Conservation (phyloP, 2,113 vertebrate species). For the Festucalex cinctus region DNA sequence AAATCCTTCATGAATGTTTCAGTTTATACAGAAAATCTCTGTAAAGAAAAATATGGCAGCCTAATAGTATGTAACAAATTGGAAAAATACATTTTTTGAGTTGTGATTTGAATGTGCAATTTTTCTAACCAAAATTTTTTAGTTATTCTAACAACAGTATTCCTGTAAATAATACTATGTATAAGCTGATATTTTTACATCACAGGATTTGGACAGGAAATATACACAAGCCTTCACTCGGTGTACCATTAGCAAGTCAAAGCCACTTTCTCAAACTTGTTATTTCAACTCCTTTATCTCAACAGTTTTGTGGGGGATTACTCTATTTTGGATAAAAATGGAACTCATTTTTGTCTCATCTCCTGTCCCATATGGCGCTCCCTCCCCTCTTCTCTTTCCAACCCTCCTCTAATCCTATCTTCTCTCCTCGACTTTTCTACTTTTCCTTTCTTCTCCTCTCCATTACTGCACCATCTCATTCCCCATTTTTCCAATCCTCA, state of each 20-base stretch:
- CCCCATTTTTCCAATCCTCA: constrained; percentile 34
- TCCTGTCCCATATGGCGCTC: constrained; percentile 28
- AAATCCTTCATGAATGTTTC: too few relatives aligned
- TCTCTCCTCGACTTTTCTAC: constrained; percentile 14
- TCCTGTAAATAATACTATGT: background rate
- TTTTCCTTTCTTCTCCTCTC: constrained; percentile 32
- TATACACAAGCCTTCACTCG: constrained; percentile 2
- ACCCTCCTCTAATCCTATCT: constrained; percentile 48
- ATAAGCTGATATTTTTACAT: constrained; percentile 7
- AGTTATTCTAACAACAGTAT: background rate
- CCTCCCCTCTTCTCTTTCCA: constrained; percentile 34
- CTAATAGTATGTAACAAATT: background rate
- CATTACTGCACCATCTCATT: constrained; percentile 37
- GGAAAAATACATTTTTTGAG: background rate
- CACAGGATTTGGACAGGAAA: background rate
- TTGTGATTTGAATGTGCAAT: too few relatives aligned
- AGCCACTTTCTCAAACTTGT: constrained; percentile 20
- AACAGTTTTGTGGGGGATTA: constrained; percentile 60
- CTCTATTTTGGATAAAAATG: constrained; percentile 49
- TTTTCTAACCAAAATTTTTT: background rate
- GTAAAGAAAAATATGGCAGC: too few relatives aligned
- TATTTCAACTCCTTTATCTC: constrained; percentile 59
- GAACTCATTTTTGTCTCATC: constrained; percentile 37
- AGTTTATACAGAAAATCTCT: too few relatives aligned
- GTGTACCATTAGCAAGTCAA: constrained; percentile 18